Evolutionary conservation across 2,888 invertebrate genomes (phyloP), one percentile per base, ranked within the genome.

Genomic region (Zygothrica quintamaculata): DNA sequence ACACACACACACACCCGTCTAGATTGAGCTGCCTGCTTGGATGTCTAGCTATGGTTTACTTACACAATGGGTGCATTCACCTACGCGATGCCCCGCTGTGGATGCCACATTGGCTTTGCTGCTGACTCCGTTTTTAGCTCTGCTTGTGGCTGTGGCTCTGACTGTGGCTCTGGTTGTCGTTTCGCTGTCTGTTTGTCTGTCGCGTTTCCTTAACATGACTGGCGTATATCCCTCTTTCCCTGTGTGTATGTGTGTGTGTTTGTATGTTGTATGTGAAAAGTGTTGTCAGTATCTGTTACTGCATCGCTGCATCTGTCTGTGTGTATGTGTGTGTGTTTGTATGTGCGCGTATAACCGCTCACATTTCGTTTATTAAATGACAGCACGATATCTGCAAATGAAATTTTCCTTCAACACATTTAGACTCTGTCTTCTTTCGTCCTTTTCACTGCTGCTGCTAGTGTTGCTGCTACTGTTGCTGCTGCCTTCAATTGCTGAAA

Each of bases 361-460:
- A 76, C 85, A 87, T 87, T 87, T 84, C 87, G 87, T 84, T 87
- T 88, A 88, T 89, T 88, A 89, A 88, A 88, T 89, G 89, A 88
- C 90, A 89, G 89, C 86, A 88, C 81, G 88, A 89, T 89, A 89
- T 89, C 90, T 89, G 86, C 89, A 87, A 89, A 89, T 89, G 89
- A 89, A 89, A 89, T 89, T 87, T 80, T 87, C 80, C 69, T 82
- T 85, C 76, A 82, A 81, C 87, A 74, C 80, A 86, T 80, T 80
- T 80, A 86, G 80, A 80, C 80, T 37, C 66, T 74, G 75, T 58
- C 80, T 52, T 55, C 43, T 43, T 40, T 25, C 39, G 22, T 8
- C 22, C 18, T 52, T 29, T 29, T 29, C 36, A 31, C 26, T 37
- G 52, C 11, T 11, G 37, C 31, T 39, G 36, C 18, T n/a, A 36